These are phyloP conservation scores for Biston stratarius DNA, from an alignment of 2,888 invertebrate genomes.

Conservation along the genomic window DNA sequence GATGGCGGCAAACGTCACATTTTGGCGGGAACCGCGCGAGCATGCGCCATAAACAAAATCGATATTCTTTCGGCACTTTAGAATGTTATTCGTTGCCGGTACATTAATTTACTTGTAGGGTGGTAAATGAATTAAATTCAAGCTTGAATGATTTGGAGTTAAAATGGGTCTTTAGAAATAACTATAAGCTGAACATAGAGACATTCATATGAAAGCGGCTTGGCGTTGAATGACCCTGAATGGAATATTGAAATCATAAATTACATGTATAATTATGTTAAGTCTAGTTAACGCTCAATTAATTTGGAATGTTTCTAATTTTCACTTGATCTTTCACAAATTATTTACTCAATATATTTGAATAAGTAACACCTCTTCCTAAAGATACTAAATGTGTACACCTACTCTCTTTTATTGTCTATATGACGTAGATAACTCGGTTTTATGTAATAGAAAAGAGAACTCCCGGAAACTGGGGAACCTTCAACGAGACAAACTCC, in stretches of 20 bases:
- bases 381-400: too few species aligned
- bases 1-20: constrained; percentile 59
- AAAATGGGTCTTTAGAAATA: constrained; percentile 18
- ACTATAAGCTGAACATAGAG: background rate
- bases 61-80: constrained; percentile 64
- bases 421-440: too few species aligned
- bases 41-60: constrained; percentile 71
- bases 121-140: constrained; percentile 34
- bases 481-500: too few species aligned
- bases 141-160: constrained; percentile 14
- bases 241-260: constrained; percentile 7
- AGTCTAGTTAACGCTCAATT: constrained; percentile 1
- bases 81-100: constrained; percentile 55
- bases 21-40: constrained; percentile 74
- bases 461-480: too few species aligned
- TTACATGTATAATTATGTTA: too few species aligned
- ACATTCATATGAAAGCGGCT: background rate
- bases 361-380: too few species aligned
- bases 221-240: constrained; percentile 3
- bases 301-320: background rate
- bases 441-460: too few species aligned
- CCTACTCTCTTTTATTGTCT: too few species aligned
- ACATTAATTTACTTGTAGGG: constrained; percentile 47
- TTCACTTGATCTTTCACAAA: constrained; percentile 1
- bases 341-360: background rate